Evolutionary conservation across 23 tunicate species (phyloP).

Genomic region (Aplidium turbinatum): DNA sequence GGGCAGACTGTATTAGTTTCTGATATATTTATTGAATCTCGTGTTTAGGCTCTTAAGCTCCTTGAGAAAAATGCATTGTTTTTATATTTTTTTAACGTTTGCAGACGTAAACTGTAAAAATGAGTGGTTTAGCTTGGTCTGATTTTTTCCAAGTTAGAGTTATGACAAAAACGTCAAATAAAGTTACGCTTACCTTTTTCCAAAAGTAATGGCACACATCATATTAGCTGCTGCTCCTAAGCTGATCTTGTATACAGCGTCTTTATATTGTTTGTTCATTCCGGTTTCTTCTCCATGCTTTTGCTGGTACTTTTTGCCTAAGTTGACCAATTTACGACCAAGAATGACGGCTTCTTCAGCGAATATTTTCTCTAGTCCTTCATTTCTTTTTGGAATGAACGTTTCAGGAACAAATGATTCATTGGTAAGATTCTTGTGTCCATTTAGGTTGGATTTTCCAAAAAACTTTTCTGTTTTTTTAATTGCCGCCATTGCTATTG

Average conservation of each 20-base stretch:
- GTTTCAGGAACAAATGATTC: not conserved
- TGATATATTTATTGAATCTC: too few relatives aligned
- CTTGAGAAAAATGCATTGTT: too few relatives aligned
- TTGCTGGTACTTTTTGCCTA: constrained; percentile 2
- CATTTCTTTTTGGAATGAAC: not conserved
- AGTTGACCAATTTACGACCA: constrained; percentile 28
- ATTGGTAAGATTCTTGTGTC: too few relatives aligned
- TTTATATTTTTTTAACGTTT: too few relatives aligned
- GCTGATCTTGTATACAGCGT: not conserved
- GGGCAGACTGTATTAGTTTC: too few relatives aligned
- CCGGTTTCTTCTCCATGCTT: not conserved
- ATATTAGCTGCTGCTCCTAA: not conserved
- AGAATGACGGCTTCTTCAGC: constrained; percentile 26
- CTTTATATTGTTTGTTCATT: not conserved
- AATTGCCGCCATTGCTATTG: constrained; percentile 41
- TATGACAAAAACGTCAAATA: too few relatives aligned
- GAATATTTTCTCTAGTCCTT: constrained; percentile 9
- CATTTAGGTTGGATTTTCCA: too few relatives aligned
- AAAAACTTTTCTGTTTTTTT: constrained; percentile 13
- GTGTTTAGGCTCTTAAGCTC: too few relatives aligned
- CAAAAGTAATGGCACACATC: constrained; percentile 12
- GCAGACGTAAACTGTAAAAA: too few relatives aligned
- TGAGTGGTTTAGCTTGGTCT: too few relatives aligned
- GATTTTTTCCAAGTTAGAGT: too few relatives aligned
- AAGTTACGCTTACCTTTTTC: constrained; percentile 50